Evolutionary conservation across 2,888 invertebrate genomes (phyloP), one percentile per base, ranked within the genome.

Genomic region (Eueremaeus valkanovi): DNA sequence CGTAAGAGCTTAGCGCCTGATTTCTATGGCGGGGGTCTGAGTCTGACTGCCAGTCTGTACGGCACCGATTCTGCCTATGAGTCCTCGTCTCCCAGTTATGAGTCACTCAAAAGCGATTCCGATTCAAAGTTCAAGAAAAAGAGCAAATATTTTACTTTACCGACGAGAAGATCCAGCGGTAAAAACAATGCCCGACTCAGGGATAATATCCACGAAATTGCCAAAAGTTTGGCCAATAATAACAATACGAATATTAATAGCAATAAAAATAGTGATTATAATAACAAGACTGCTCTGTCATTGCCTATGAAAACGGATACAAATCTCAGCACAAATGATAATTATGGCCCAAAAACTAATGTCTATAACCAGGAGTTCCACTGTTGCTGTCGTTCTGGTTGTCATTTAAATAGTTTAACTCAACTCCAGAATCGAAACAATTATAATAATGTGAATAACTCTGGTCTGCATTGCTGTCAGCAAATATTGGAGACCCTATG

Each of bases 1-100:
- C 55, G 76, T 24, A 58, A 72, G 13, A 68, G 49, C 40, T 70
- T 66, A 31, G 55, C 73, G 2, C 79, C 78, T n/a, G 79, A 79
- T 45, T 79, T 79, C 63, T 79, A 79, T 66, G 79, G 79, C 51
- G 79, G 79, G 11, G 66, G 66, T 40, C 1, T 58, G 27, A 29
- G 16, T 29, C 11, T 29, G 18, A 29, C 11, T 5, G 27, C 55
- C 16, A 29, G 58, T 31, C 21, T 58, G 13, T 36, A 40, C 21
- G 66, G 66, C 18, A 40, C 66, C 16, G 66, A 66, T 40, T 66
- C 66, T 21, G 66, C 66, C 1, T 66, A 66, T 40, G 66, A 66
- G 29, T 66, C 58, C 8, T 58, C 66, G 40, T 66, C 66, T 1
- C 66, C 66, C 18, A 66, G 66, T 21, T 33, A 33, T 66, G 66